Evolutionary conservation across 37 sponge, comb jelly and placozoan genomes (phyloP).

Genomic region (Oscarella lobularis): DNA sequence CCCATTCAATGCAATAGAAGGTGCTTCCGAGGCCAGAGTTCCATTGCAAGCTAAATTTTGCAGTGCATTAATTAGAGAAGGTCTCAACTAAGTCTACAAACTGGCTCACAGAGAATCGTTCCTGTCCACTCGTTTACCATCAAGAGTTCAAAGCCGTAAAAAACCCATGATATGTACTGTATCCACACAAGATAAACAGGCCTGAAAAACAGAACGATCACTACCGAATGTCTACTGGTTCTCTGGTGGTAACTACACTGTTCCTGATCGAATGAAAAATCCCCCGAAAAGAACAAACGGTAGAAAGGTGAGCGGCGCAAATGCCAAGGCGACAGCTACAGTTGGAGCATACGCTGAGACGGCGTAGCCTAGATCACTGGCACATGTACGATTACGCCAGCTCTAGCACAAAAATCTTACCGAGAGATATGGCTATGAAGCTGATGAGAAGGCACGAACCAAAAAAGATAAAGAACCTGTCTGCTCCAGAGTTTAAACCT

Average conservation of each 20-base stretch:
- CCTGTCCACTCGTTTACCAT: conserved; percentile 1
- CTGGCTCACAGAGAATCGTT: too few species aligned
- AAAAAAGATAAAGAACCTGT: background rate
- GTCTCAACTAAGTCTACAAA: too few species aligned
- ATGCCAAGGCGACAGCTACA: background rate
- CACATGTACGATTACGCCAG: background rate
- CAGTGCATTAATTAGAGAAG: too few species aligned
- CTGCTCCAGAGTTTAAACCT: background rate
- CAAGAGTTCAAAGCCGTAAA: conserved; percentile 6
- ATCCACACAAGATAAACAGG: conserved; percentile 3
- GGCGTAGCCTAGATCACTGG: background rate
- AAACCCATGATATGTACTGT: background rate
- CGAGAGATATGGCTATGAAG: background rate
- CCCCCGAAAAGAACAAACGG: background rate
- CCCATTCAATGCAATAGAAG: background rate
- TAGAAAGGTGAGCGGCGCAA: background rate
- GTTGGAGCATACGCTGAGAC: background rate
- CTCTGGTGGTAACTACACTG: background rate
- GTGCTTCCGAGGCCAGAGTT: background rate
- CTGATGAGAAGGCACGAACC: background rate
- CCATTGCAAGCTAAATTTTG: too few species aligned
- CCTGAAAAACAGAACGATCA: background rate
- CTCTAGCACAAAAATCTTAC: background rate
- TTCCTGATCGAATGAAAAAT: too few species aligned
- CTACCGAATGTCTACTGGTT: too few species aligned